phyloP scores from a whole-genome alignment of 2,888 invertebrate genomes.

The Priocnemis perturbator region DNA sequence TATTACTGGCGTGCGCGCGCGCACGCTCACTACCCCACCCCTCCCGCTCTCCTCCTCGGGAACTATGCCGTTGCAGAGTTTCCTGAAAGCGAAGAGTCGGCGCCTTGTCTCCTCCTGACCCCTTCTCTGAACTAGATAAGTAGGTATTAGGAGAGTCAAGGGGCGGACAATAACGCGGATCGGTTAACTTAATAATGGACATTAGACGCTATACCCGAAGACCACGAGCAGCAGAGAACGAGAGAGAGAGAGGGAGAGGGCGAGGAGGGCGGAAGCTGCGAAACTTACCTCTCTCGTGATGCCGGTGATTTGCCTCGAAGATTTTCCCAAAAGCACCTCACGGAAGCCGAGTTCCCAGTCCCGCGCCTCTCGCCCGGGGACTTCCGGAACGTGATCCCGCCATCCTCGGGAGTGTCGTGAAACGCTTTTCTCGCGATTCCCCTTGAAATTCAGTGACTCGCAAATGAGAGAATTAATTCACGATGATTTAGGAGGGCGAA shows the following conservation, averaged over 20 bases:
- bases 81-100: constrained; percentile 2
- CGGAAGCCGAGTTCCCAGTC: constrained; percentile 45
- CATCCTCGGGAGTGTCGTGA: constrained; percentile 33
- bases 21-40: too few relatives aligned
- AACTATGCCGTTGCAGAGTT: too few relatives aligned
- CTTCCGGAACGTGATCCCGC: constrained; percentile 35
- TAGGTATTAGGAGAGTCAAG: constrained; percentile 58
- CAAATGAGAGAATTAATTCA: constrained; percentile 31
- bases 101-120: constrained; percentile 1
- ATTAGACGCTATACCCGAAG: constrained; percentile 53
- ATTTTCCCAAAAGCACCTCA: constrained; percentile 54
- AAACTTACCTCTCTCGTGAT: constrained; percentile 52
- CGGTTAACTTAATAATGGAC: constrained; percentile 64
- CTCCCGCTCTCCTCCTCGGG: too few relatives aligned
- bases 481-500: constrained; percentile 24
- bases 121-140: constrained; percentile 51
- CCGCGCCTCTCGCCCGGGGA: not conserved
- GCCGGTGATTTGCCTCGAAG: constrained; percentile 58
- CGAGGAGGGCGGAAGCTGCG: constrained; percentile 39
- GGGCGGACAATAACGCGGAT: constrained; percentile 61
- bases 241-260: constrained; percentile 16
- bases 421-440: constrained; percentile 27
- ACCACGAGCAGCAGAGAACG: not conserved
- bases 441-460: constrained; percentile 36
- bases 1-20: too few relatives aligned